Conservation (phyloP, 1,140 invertebrate species). For the Choristoneura fumiferana region DNA sequence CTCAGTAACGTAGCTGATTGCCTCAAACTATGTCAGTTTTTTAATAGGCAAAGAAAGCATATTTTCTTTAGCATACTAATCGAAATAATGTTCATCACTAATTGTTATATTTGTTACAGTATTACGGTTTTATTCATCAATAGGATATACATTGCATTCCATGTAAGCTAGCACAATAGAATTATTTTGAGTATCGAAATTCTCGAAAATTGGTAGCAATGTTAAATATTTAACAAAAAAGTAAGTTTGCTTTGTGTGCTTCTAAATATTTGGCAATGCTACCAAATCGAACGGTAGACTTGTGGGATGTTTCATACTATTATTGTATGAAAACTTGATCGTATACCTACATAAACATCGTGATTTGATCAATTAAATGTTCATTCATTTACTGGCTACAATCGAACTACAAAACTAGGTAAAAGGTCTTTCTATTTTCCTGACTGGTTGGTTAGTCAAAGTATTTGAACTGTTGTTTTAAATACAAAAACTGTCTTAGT, state of each 20-base stretch:
- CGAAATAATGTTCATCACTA: conserved; percentile 1
- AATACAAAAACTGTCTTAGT: too few species aligned
- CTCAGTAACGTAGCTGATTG: too few species aligned
- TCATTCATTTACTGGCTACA: too few species aligned
- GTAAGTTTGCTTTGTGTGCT: background rate
- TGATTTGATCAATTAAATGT: too few species aligned
- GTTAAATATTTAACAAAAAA: too few species aligned
- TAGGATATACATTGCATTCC: background rate
- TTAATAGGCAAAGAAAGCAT: background rate
- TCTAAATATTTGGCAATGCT: background rate
- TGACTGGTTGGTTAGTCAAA: too few species aligned
- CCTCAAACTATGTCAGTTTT: too few species aligned
- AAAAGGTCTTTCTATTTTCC: too few species aligned
- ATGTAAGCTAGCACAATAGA: background rate
- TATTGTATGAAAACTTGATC: conserved; percentile 1
- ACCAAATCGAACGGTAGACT: background rate
- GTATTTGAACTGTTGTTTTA: too few species aligned
- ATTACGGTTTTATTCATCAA: conserved; percentile 5
- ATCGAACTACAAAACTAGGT: too few species aligned
- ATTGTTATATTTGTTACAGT: conserved; percentile 12
- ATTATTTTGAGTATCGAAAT: too few species aligned
- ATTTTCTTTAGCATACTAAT: conserved; percentile 8
- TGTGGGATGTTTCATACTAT: background rate
- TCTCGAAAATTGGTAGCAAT: too few species aligned
- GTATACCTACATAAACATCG: background rate